Conservation (phyloP, 2,797 vertebrate genomes). For the Telmatherina bonti region DNA sequence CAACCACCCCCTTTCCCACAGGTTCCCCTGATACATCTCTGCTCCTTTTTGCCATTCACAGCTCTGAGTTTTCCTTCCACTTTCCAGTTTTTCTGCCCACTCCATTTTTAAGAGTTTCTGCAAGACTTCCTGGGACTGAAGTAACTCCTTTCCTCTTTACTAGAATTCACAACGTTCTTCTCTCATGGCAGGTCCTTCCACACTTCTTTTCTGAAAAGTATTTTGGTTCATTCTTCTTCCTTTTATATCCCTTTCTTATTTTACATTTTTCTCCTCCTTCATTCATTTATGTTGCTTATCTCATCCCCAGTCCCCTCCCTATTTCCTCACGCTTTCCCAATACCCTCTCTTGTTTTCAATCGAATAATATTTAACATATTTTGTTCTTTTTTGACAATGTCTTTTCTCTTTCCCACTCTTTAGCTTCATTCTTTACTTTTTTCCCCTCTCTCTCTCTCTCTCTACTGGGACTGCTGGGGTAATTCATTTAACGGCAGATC, state of each 20-base stretch:
- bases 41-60: neutral
- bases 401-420: neutral
- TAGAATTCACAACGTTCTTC: neutral
- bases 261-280: neutral
- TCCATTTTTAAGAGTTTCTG: neutral
- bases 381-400: neutral
- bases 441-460: slow-evolving; percentile 7
- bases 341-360: neutral
- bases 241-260: neutral
- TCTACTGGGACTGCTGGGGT: slow-evolving; percentile 22
- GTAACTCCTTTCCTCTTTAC: neutral
- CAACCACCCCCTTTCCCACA: too few relatives aligned
- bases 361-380: neutral
- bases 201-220: neutral
- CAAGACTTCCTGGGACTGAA: neutral
- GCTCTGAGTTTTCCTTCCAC: neutral
- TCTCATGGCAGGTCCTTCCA: neutral
- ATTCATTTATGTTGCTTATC: neutral
- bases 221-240: neutral
- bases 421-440: slow-evolving; percentile 25
- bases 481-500: slow-evolving; percentile 31
- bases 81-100: neutral
- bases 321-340: neutral
- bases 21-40: neutral
- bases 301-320: neutral